Conservation (phyloP, 1,140 invertebrate species). For the Caenorhabditis remanei region DNA sequence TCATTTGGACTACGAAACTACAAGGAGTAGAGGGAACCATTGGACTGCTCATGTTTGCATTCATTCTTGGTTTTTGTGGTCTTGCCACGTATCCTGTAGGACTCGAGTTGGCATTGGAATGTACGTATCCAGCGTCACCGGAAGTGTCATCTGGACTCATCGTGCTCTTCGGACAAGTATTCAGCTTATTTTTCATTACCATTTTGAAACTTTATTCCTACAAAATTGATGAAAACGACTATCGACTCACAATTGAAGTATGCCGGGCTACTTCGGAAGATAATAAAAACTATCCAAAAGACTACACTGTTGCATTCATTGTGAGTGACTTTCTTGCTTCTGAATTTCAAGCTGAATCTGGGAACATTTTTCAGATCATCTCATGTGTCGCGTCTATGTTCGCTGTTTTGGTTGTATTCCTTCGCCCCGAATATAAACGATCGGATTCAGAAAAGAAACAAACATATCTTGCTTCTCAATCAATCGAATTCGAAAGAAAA, state of each 20-base stretch:
- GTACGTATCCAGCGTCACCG: background rate
- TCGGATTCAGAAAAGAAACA: no score
- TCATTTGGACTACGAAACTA: background rate
- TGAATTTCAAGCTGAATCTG: no score
- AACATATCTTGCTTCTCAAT: no score
- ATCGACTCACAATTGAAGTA: background rate
- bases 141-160: background rate
- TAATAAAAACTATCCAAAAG: background rate
- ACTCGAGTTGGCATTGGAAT: background rate
- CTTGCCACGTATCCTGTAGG: constrained; percentile 17
- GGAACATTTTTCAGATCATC: background rate
- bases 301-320: background rate
- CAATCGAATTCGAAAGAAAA: no score
- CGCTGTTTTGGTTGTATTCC: background rate
- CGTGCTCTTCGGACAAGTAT: background rate
- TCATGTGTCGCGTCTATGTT: background rate
- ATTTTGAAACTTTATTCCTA: background rate
- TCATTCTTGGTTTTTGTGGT: background rate
- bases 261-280: background rate
- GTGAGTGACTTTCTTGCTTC: background rate
- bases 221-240: background rate
- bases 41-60: background rate
- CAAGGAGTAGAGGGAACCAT: background rate
- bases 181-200: background rate
- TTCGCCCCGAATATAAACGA: background rate